Evolutionary conservation across 2,797 vertebrate species (phyloP).

Genomic region (Morelia viridis): DNA sequence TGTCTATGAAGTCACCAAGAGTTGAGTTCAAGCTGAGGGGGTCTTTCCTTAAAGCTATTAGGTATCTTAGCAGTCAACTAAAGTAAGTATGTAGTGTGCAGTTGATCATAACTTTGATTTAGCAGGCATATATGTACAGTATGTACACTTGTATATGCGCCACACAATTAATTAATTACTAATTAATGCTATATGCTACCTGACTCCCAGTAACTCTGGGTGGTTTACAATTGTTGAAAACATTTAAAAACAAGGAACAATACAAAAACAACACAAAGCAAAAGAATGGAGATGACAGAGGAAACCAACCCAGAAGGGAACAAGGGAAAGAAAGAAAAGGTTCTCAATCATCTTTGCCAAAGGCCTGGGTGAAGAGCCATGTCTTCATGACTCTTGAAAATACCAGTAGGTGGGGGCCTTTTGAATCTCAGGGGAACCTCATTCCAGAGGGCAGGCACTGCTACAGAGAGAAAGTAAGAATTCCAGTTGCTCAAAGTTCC

Average conservation of each 20-base stretch:
- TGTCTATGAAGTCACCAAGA: too few species aligned
- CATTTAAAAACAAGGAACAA: neutral
- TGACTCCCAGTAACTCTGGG: neutral
- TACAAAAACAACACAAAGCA: neutral
- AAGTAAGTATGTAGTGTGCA: too few species aligned
- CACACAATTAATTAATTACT: too few species aligned
- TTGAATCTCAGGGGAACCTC: neutral
- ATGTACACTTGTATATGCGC: too few species aligned
- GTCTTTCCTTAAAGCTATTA: too few species aligned
- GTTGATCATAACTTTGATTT: too few species aligned
- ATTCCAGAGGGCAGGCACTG: neutral
- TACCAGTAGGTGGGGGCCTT: neutral
- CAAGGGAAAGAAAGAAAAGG: neutral
- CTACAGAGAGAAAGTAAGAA: neutral
- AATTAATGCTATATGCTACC: neutral
- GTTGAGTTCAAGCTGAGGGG: too few species aligned
- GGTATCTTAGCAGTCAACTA: too few species aligned
- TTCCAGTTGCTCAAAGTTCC: neutral
- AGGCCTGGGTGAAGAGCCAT: neutral
- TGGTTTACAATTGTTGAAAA: neutral
- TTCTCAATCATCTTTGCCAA: neutral
- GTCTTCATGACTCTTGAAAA: neutral
- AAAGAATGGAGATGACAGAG: neutral
- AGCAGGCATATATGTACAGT: too few species aligned
- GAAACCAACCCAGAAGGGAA: neutral